Evolutionary conservation across 2,888 invertebrate species (phyloP).

Genomic region (Xylota sylvarum): DNA sequence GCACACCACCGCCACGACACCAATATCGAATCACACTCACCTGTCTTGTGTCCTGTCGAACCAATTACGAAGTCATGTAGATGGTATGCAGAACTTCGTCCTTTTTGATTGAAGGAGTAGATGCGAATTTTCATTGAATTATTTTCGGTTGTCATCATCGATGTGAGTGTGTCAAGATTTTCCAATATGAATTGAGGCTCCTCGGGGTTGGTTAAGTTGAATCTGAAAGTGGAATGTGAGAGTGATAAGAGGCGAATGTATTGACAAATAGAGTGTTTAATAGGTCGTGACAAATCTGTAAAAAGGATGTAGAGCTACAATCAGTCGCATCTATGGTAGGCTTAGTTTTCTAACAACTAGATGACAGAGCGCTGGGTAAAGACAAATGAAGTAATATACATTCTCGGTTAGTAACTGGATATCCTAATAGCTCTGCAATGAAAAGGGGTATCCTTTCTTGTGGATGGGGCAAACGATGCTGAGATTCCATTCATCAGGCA

Average conservation of each 20-base stretch:
- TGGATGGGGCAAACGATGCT: too few relatives aligned
- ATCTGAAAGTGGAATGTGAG: conserved; percentile 79
- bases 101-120: conserved; percentile 93
- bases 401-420: too few relatives aligned
- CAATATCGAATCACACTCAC: conserved; percentile 79
- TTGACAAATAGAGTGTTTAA: too few relatives aligned
- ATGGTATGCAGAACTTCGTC: conserved; percentile 89
- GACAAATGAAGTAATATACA: too few relatives aligned
- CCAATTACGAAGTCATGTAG: conserved; percentile 92
- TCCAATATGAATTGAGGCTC: conserved; percentile 84
- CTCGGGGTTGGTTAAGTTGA: conserved; percentile 84
- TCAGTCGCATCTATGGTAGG: too few relatives aligned
- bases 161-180: conserved; percentile 90
- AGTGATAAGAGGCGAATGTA: background rate
- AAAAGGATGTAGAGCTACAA: too few relatives aligned
- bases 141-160: conserved; percentile 92
- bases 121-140: conserved; percentile 92
- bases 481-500: too few relatives aligned
- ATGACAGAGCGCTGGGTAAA: too few relatives aligned
- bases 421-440: too few relatives aligned
- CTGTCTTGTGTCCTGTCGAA: conserved; percentile 90
- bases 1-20: background rate
- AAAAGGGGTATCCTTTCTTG: too few relatives aligned
- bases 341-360: too few relatives aligned
- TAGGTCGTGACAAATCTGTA: too few relatives aligned